Percentiles rank a stretch among this genome's conserved stretches.
Conservation (phyloP, 2,888 invertebrate genomes). For the Oscheius sp. region DNA sequence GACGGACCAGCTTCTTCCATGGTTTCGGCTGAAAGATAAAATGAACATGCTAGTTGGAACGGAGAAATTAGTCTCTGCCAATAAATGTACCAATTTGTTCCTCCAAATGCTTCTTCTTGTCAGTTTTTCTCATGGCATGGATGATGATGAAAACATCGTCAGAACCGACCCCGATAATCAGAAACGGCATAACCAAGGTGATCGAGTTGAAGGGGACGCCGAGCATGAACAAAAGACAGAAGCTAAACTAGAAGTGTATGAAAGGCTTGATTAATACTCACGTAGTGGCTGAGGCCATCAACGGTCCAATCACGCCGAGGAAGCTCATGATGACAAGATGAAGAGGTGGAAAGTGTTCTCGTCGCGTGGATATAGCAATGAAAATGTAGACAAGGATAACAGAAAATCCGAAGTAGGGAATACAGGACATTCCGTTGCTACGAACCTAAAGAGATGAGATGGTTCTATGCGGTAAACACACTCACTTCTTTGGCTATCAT, state of each 20-base stretch:
- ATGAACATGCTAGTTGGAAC: not conserved
- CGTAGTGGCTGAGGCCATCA: constrained; percentile 59
- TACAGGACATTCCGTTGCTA: constrained; percentile 60
- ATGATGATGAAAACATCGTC: constrained; percentile 69
- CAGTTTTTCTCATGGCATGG: constrained; percentile 62
- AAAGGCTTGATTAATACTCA: constrained; percentile 2
- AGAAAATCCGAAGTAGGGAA: constrained; percentile 61
- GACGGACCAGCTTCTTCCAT: constrained; percentile 65
- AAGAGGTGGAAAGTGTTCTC: constrained; percentile 55
- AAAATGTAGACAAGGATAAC: constrained; percentile 56
- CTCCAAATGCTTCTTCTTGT: constrained; percentile 53
- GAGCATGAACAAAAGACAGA: constrained; percentile 58
- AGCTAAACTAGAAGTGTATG: constrained; percentile 39
- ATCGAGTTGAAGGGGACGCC: constrained; percentile 66
- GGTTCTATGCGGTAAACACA: not conserved
- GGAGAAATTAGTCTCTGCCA: not conserved
- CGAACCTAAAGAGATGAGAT: constrained; percentile 47
- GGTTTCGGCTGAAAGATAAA: constrained; percentile 46
- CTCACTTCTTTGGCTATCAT: constrained; percentile 62
- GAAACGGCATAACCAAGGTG: constrained; percentile 66
- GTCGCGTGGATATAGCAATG: constrained; percentile 52
- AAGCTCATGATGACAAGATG: constrained; percentile 58
- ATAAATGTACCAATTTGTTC: constrained; percentile 52
- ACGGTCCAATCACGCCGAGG: constrained; percentile 62
- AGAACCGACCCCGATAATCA: constrained; percentile 66